phyloP scores from a whole-genome alignment of 1,140 invertebrate species.

The Liolophura sinensis region DNA sequence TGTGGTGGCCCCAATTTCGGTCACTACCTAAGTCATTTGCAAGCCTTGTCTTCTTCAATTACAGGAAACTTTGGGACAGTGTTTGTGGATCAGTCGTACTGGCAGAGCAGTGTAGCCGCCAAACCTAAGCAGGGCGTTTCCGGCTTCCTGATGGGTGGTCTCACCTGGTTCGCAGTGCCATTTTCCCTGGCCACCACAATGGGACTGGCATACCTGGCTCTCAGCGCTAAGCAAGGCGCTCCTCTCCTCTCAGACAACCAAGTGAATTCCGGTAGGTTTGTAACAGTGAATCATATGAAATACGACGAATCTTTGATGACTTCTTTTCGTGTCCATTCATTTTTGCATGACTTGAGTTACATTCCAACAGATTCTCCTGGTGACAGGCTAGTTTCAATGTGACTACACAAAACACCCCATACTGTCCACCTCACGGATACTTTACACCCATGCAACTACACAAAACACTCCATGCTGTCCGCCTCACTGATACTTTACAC shows the following conservation, averaged over 20 bases:
- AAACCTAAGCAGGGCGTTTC: conserved; percentile 56
- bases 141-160: conserved; percentile 56
- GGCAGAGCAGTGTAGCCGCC: conserved; percentile 56
- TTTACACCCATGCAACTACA: too few species aligned
- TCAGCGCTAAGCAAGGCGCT: conserved; percentile 37
- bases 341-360: background rate
- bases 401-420: too few species aligned
- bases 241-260: conserved; percentile 37
- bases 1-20: too few species aligned
- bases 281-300: background rate
- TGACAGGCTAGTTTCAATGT: too few species aligned
- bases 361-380: too few species aligned
- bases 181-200: conserved; percentile 58
- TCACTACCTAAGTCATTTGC: too few species aligned
- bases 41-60: background rate
- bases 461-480: too few species aligned
- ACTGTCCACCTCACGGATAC: too few species aligned
- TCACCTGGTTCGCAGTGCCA: conserved; percentile 60
- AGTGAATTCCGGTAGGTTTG: conserved; percentile 42
- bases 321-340: background rate
- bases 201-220: conserved; percentile 54
- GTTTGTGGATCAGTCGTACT: conserved; percentile 60
- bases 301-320: background rate
- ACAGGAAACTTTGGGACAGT: conserved; percentile 59
- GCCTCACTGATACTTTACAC: too few species aligned